A percentile compares a stretch with the other conserved stretches of the same genome.
Conservation (phyloP, 2,888 invertebrate species). For the Zygaena filipendulae region DNA sequence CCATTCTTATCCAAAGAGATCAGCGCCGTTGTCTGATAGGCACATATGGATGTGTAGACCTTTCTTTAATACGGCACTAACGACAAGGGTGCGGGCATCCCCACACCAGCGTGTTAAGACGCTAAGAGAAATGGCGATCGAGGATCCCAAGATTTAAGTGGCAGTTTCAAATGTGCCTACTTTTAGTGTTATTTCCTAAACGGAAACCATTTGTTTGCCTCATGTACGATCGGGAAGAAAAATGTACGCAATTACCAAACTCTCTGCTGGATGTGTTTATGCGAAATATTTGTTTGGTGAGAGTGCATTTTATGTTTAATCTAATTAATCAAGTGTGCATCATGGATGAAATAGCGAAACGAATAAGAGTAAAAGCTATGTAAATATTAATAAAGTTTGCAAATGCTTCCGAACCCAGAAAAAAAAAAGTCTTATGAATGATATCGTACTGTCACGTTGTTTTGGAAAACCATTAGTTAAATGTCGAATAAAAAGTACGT, state of each 20-base stretch:
- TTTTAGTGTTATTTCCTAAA: conserved; percentile 66
- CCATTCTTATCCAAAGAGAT: conserved; percentile 16
- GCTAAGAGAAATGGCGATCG: conserved; percentile 61
- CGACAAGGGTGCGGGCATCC: conserved; percentile 33
- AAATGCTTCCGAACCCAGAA: conserved; percentile 6
- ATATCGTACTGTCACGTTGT: conserved; percentile 39
- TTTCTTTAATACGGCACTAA: conserved; percentile 39
- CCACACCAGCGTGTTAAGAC: conserved; percentile 41
- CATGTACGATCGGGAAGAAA: conserved; percentile 49
- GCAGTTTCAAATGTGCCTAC: conserved; percentile 65
- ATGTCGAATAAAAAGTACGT: conserved; percentile 44
- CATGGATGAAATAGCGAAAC: no score
- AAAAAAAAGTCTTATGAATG: conserved; percentile 31
- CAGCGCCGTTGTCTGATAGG: conserved; percentile 4
- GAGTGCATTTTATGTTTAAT: conserved; percentile 25
- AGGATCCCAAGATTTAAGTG: conserved; percentile 64
- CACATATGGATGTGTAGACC: conserved; percentile 26
- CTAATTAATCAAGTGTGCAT: no score
- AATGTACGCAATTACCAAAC: conserved; percentile 39
- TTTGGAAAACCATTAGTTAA: conserved; percentile 46
- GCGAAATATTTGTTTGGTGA: conserved; percentile 22
- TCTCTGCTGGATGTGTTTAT: conserved; percentile 37
- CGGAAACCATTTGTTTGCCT: conserved; percentile 63
- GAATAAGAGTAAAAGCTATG: no score
- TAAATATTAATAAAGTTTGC: no score